These are phyloP conservation scores for Phoeniculus purpureus DNA, from an alignment of 2,797 vertebrate genomes.

Conservation along the genomic window DNA sequence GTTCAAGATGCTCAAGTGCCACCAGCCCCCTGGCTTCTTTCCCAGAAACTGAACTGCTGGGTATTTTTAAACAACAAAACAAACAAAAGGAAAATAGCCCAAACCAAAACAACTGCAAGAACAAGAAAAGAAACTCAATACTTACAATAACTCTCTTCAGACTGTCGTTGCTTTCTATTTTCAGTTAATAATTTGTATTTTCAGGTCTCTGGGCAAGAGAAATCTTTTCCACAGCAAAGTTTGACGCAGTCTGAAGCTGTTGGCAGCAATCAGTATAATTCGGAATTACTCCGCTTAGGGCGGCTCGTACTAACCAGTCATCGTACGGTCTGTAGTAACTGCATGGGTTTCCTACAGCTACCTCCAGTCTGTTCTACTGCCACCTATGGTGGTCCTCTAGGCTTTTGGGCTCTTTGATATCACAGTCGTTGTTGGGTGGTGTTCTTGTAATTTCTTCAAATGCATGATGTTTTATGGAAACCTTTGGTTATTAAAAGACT, in stretches of 20 bases:
- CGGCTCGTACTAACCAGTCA: background rate
- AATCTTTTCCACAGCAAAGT: background rate
- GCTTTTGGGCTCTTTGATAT: background rate
- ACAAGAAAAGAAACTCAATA: background rate
- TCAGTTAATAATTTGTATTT: background rate
- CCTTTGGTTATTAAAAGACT: background rate
- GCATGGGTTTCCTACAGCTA: background rate
- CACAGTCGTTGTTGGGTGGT: background rate
- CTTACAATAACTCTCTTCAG: background rate
- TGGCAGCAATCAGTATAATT: background rate
- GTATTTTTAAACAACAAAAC: background rate
- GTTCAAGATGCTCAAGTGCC: background rate
- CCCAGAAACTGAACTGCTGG: background rate
- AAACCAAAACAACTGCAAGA: background rate
- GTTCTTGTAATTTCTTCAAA: background rate
- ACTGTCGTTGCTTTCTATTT: background rate
- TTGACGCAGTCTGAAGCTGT: background rate
- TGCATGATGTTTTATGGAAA: background rate
- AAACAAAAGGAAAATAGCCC: background rate
- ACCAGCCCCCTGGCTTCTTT: background rate
- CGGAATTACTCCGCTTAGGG: background rate
- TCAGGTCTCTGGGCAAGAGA: background rate
- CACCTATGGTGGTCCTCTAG: background rate
- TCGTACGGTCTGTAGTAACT: background rate
- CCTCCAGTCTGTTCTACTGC: background rate